Conservation (phyloP, 2,888 invertebrate genomes). For the Leucophenga montana region DNA sequence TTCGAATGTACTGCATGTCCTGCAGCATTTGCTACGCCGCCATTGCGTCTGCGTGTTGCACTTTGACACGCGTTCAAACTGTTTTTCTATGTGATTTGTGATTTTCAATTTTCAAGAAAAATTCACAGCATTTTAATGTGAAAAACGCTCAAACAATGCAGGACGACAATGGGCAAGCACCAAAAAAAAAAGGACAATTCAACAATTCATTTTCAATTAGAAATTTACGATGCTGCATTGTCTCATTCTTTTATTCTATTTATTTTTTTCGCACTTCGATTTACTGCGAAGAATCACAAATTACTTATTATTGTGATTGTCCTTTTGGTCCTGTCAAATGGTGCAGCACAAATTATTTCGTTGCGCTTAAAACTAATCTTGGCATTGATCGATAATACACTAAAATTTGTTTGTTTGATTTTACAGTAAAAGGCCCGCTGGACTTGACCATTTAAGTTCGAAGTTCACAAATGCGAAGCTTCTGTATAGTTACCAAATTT, state of each 20-base stretch:
- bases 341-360: constrained; percentile 19
- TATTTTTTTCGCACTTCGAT: not conserved
- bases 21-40: constrained; percentile 9
- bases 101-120: constrained; percentile 5
- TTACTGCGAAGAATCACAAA: too few species aligned
- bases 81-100: not conserved
- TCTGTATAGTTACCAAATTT: too few species aligned
- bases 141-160: not conserved
- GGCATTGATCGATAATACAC: not conserved
- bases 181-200: not conserved
- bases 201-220: constrained; percentile 18
- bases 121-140: not conserved
- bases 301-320: not conserved
- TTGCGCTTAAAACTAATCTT: not conserved
- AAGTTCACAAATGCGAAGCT: too few species aligned
- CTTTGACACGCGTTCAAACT: constrained; percentile 20
- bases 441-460: not conserved
- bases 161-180: not conserved
- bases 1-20: not conserved
- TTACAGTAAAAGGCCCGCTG: too few species aligned
- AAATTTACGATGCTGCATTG: constrained; percentile 9
- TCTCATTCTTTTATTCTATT: not conserved
- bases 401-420: too few species aligned
- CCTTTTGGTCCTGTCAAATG: not conserved
- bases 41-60: not conserved